These are phyloP conservation scores for Platygyra sinensis DNA, from an alignment of 64 coral and sea anemone species.

Conservation along the genomic window DNA sequence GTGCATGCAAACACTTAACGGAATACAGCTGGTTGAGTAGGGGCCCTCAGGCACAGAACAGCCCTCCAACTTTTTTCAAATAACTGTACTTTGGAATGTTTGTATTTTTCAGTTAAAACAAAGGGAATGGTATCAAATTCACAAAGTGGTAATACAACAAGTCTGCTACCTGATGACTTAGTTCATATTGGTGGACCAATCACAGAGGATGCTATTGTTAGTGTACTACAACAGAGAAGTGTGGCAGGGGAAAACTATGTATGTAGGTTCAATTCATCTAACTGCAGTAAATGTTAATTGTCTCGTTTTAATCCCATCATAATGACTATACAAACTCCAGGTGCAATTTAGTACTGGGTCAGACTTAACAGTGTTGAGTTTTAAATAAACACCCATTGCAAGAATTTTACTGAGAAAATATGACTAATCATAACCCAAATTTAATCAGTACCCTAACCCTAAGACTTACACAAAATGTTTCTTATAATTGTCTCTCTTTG, in stretches of 20 bases:
- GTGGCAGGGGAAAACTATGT: conserved; percentile 59
- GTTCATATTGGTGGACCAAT: conserved; percentile 73
- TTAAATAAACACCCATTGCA: too few relatives aligned
- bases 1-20: neutral
- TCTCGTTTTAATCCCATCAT: too few relatives aligned
- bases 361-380: too few relatives aligned
- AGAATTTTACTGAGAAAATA: too few relatives aligned
- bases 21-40: too few relatives aligned
- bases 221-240: conserved; percentile 59
- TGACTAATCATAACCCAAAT: too few relatives aligned
- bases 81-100: neutral
- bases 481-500: neutral
- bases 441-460: too few relatives aligned
- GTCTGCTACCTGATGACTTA: conserved; percentile 48
- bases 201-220: conserved; percentile 74
- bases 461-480: too few relatives aligned
- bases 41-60: too few relatives aligned
- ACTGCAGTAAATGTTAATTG: too few relatives aligned
- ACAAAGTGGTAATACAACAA: conserved; percentile 28
- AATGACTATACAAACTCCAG: neutral
- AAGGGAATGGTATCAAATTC: conserved; percentile 55
- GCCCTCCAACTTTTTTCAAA: neutral
- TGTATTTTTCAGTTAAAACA: conserved; percentile 50
- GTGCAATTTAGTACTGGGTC: too few relatives aligned
- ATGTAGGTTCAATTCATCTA: conserved; percentile 1